Percentiles rank a stretch among this genome's conserved stretches.
Evolutionary conservation across 37 sponge, comb jelly and placozoan genomes (phyloP).

Genomic region (Hexactinellida sp.): DNA sequence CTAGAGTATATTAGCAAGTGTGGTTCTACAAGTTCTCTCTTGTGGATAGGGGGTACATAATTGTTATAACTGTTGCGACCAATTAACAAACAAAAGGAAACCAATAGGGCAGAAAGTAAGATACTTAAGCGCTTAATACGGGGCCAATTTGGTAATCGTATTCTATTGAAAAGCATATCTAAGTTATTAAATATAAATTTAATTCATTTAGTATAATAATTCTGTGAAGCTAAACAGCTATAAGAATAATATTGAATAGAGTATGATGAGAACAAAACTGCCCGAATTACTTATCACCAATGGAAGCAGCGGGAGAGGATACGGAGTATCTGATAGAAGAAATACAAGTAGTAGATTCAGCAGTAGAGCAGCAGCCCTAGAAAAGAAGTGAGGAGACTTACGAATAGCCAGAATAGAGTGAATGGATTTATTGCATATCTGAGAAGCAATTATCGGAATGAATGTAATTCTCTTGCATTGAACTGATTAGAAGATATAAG

Average conservation of each 20-base stretch:
- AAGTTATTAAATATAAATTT: not conserved
- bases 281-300: too few species aligned
- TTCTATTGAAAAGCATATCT: not conserved
- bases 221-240: not conserved
- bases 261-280: not conserved
- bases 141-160: not conserved
- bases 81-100: not conserved
- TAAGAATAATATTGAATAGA: not conserved
- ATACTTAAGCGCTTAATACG: not conserved
- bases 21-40: too few species aligned
- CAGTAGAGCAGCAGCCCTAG: too few species aligned
- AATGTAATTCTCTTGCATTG: not conserved
- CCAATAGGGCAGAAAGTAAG: not conserved
- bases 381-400: too few species aligned
- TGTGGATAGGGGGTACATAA: too few species aligned
- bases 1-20: not conserved
- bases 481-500: not conserved
- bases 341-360: too few species aligned
- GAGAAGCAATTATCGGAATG: too few species aligned
- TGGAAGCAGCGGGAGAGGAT: too few species aligned
- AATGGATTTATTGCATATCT: too few species aligned
- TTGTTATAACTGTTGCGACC: not conserved
- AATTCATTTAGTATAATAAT: not conserved
- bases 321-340: too few species aligned
- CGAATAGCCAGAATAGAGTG: too few species aligned